These are phyloP conservation scores for Nyctereutes procyonoides DNA, from an alignment of 2,113 vertebrate genomes.

Conservation along the genomic window DNA sequence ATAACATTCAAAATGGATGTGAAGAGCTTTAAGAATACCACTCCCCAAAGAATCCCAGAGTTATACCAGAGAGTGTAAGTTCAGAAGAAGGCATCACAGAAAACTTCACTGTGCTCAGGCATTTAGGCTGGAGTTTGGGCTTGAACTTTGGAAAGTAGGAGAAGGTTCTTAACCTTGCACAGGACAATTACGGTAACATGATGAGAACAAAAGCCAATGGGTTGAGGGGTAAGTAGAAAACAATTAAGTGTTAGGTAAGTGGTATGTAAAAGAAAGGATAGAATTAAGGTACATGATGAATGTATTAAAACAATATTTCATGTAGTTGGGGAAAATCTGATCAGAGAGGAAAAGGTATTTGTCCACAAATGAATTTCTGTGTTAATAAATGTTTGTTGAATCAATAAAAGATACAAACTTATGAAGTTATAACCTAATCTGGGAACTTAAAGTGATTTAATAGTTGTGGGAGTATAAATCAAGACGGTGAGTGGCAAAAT, in stretches of 20 bases:
- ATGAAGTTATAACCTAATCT: slow-evolving; percentile 15
- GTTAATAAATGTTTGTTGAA: slow-evolving; percentile 32
- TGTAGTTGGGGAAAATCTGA: slow-evolving; percentile 17
- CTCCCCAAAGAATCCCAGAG: neutral
- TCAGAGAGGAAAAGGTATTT: slow-evolving; percentile 25
- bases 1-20: neutral
- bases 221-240: slow-evolving; percentile 20
- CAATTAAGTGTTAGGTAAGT: slow-evolving; percentile 46
- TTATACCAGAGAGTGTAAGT: neutral
- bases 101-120: neutral
- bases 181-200: neutral
- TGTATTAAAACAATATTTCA: slow-evolving; percentile 23
- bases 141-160: neutral
- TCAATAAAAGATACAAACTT: slow-evolving; percentile 29
- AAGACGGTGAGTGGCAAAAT: neutral
- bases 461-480: slow-evolving; percentile 26
- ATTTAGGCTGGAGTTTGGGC: neutral
- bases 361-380: neutral
- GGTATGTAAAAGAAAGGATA: slow-evolving; percentile 27
- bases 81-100: neutral
- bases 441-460: neutral
- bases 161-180: neutral
- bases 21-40: slow-evolving; percentile 16
- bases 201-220: slow-evolving; percentile 15
- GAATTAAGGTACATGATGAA: neutral